Conservation (phyloP, 2,888 invertebrate genomes). For the Buathra laborator region DNA sequence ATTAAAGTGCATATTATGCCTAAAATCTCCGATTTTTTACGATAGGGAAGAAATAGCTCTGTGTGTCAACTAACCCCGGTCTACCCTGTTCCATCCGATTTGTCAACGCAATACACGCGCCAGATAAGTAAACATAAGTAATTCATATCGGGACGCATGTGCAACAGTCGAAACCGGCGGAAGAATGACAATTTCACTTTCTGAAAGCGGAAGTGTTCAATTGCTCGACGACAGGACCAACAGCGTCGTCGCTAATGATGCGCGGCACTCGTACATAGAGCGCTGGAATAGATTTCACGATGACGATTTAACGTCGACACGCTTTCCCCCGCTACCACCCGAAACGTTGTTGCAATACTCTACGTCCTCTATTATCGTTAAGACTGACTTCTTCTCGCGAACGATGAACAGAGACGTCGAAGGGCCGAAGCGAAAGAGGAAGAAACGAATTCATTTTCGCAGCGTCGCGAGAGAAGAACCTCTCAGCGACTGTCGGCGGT, state of each 20-base stretch:
- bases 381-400: neutral
- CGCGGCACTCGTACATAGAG: neutral
- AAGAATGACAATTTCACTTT: slow-evolving; percentile 3
- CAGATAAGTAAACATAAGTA: no score
- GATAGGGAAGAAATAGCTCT: no score
- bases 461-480: slow-evolving; percentile 42
- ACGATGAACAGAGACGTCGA: neutral
- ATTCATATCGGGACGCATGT: neutral
- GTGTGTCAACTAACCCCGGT: no score
- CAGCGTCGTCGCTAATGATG: neutral
- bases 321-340: neutral
- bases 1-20: no score
- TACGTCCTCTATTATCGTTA: neutral
- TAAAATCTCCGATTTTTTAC: no score
- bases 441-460: slow-evolving; percentile 69
- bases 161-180: neutral
- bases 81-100: no score
- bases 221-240: neutral
- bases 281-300: slow-evolving; percentile 12
- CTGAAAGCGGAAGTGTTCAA: neutral
- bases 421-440: neutral
- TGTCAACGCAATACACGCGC: no score
- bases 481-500: slow-evolving; percentile 48
- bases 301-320: slow-evolving; percentile 9
- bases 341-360: neutral